A percentile compares a stretch with the other conserved stretches of the same genome.
Evolutionary conservation across 2,888 invertebrate genomes (phyloP).

Genomic region (Acrobasis repandana): DNA sequence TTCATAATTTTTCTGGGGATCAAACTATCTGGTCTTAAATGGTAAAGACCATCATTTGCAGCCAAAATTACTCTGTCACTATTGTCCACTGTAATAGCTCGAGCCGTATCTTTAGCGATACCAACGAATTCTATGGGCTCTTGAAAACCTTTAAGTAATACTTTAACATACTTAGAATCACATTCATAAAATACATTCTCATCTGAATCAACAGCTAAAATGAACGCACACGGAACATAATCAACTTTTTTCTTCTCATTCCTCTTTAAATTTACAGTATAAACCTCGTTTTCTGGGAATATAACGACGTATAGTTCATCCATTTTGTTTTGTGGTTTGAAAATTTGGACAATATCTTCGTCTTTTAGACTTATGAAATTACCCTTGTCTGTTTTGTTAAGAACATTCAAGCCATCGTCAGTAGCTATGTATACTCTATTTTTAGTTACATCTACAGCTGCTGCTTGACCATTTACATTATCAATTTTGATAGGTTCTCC

Average conservation of each 20-base stretch:
- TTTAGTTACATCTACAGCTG: conserved; percentile 60
- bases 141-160: conserved; percentile 65
- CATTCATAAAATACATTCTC: conserved; percentile 73
- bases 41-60: conserved; percentile 69
- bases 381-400: conserved; percentile 60
- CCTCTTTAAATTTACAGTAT: conserved; percentile 51
- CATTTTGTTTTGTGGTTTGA: conserved; percentile 50
- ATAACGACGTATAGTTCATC: conserved; percentile 63
- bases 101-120: conserved; percentile 63
- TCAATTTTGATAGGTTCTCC: conserved; percentile 62
- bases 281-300: conserved; percentile 70
- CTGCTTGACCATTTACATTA: conserved; percentile 66
- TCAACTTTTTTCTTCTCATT: conserved; percentile 63
- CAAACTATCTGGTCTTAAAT: conserved; percentile 57
- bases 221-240: conserved; percentile 66
- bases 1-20: conserved; percentile 72
- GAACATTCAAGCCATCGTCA: conserved; percentile 60
- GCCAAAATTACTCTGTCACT: conserved; percentile 58
- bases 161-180: conserved; percentile 73
- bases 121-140: conserved; percentile 74
- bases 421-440: conserved; percentile 66
- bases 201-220: conserved; percentile 63
- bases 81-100: conserved; percentile 59
- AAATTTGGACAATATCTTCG: conserved; percentile 71
- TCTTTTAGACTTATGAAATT: conserved; percentile 62